Evolutionary conservation across 2,797 vertebrate species (phyloP), one percentile per base, ranked within the genome.

Genomic region (Thaleichthys pacificus): DNA sequence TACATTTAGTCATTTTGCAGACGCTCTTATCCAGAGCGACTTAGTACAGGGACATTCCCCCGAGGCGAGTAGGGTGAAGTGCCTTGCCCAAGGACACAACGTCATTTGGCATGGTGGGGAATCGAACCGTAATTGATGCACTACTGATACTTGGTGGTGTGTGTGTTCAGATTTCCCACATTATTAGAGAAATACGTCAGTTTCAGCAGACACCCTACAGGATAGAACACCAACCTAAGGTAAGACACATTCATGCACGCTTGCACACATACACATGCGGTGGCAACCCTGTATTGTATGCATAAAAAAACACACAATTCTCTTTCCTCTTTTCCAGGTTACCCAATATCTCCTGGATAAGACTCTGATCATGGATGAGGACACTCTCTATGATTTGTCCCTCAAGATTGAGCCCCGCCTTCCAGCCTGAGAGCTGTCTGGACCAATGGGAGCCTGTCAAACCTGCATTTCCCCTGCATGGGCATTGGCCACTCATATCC

Each of bases 121-220:
- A 24, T 24, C 24, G 1, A 24, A 24, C 24, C 24, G 24, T 24
- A 24, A 9, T 2, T 8, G 57, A 21, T 21, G 22, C 60, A 24
- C 4, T 61, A 9, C 15, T 56, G 19, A n/a, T 56, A 17, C 4
- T 56, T 19, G 61, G 22, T 62, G 24, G 14, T 30, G 17, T 62
- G 28, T 62, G 14, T 28, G 11, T 79, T 62, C 83, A 99, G 97
- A 98, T 99, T 87, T 98, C 97, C 0, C 97, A 99, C 72, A 99
- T 98, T 84, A 96, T 99, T 90, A 92, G 97, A 86, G 97, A 99
- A 88, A 96, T 99, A 69, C 95, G 97, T 7, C 97, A 98, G 90
- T 99, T 99, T 86, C 97, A 99, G 90, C 97, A 98, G 93, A 96
- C 96, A 0, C 96, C 95, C 4, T 99, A 97, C 92, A 95, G 96